These are phyloP conservation scores for Linnaemya tessellans DNA, from an alignment of 2,888 invertebrate genomes.

Conservation along the genomic window DNA sequence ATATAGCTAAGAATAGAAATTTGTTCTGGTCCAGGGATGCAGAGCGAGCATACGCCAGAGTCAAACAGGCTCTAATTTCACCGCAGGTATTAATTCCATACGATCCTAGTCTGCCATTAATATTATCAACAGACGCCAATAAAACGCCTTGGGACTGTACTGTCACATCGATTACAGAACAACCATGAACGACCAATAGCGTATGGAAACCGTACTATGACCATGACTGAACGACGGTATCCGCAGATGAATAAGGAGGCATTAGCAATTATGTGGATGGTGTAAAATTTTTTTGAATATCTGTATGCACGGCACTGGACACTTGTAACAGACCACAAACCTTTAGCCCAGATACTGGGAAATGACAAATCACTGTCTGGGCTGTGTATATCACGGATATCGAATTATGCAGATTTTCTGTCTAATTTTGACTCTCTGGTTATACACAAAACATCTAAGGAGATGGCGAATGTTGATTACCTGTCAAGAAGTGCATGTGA, in stretches of 20 bases:
- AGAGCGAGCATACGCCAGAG: too few species aligned
- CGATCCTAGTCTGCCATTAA: too few species aligned
- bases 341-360: constrained; percentile 61
- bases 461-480: constrained; percentile 58
- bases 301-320: too few species aligned
- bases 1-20: too few species aligned
- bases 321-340: constrained; percentile 66
- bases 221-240: constrained; percentile 4
- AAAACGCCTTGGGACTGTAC: constrained; percentile 19
- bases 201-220: constrained; percentile 17
- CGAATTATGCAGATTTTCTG: constrained; percentile 64
- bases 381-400: constrained; percentile 62
- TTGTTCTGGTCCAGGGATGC: too few species aligned
- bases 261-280: constrained; percentile 4
- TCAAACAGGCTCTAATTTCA: too few species aligned
- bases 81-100: too few species aligned
- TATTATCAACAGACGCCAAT: background rate
- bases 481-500: background rate
- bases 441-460: constrained; percentile 40
- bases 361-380: constrained; percentile 60
- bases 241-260: constrained; percentile 30
- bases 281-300: too few species aligned
- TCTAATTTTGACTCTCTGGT: constrained; percentile 51
- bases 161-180: constrained; percentile 8
- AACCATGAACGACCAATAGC: constrained; percentile 3